Evolutionary conservation across 2,113 vertebrate genomes (phyloP).

Genomic region (Python bivittatus): DNA sequence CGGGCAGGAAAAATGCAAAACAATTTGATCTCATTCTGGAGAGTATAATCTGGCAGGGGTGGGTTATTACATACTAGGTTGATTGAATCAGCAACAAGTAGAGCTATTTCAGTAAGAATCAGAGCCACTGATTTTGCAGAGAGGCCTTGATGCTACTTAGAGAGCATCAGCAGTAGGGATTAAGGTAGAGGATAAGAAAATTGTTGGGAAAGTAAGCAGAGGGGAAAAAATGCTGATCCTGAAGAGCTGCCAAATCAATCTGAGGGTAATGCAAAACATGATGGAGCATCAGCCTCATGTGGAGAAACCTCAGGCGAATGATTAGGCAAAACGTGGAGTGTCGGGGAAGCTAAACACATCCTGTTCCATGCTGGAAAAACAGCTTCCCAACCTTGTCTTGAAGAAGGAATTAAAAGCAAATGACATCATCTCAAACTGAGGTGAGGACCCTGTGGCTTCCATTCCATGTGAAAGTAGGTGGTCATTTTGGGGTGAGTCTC

Average conservation of each 20-base stretch:
- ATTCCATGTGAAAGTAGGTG: no score
- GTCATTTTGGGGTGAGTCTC: no score
- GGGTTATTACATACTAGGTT: background rate
- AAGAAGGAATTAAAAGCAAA: background rate
- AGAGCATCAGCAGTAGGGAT: background rate
- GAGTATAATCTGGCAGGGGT: background rate
- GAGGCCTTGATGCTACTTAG: background rate
- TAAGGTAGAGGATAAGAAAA: background rate
- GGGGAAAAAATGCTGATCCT: constrained; percentile 23
- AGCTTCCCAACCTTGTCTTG: background rate
- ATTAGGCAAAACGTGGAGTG: constrained; percentile 71
- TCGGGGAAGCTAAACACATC: constrained; percentile 60
- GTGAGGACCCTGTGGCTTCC: no score
- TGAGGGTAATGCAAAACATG: constrained; percentile 56
- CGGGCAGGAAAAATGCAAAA: background rate
- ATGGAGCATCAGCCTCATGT: constrained; percentile 59
- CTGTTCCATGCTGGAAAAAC: background rate
- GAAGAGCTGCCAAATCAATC: constrained; percentile 43
- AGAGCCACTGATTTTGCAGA: background rate
- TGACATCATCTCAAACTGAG: background rate
- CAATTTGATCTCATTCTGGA: background rate
- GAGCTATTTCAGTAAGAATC: background rate
- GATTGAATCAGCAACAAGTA: background rate
- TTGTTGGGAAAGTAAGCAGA: background rate
- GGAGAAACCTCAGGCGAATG: constrained; percentile 51